A percentile compares a stretch with the other conserved stretches of the same genome.
phyloP scores from a whole-genome alignment of 1,140 invertebrate species.

The Reticulitermes speratus region DNA sequence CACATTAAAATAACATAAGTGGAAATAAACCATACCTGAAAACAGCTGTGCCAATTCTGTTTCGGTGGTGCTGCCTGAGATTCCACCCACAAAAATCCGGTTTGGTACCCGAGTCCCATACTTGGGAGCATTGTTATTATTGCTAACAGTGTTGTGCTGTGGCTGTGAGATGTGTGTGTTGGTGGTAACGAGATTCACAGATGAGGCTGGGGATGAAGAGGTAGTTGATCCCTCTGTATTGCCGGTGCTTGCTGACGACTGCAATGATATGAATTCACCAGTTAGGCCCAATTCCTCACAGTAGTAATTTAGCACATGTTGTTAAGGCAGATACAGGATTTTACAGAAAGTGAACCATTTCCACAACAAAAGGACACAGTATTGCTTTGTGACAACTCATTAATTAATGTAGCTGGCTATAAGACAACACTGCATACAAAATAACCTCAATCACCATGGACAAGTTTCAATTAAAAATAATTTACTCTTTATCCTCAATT shows the following conservation, averaged over 20 bases:
- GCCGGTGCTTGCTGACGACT: constrained; percentile 23
- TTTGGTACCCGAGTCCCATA: constrained; percentile 75
- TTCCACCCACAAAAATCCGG: constrained; percentile 93
- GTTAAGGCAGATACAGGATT: no score
- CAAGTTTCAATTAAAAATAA: no score
- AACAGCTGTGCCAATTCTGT: constrained; percentile 79
- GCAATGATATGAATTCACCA: not conserved
- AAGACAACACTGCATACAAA: no score
- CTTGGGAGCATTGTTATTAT: constrained; percentile 49
- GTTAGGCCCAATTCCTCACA: no score
- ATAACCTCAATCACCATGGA: no score
- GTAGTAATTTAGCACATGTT: no score
- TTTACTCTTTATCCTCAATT: no score
- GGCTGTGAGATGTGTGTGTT: not conserved
- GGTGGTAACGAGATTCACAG: constrained; percentile 20
- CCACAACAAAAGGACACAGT: no score
- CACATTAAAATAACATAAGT: no score
- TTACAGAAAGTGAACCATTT: no score
- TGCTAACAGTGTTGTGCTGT: not conserved
- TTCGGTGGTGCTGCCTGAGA: constrained; percentile 82
- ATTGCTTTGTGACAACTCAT: no score
- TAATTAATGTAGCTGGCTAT: no score
- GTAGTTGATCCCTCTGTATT: constrained; percentile 21
- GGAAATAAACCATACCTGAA: constrained; percentile 31
- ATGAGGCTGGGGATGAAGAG: constrained; percentile 19